These are phyloP conservation scores for Ladona fulva DNA, from an alignment of 1,140 invertebrate genomes.

Conservation along the genomic window DNA sequence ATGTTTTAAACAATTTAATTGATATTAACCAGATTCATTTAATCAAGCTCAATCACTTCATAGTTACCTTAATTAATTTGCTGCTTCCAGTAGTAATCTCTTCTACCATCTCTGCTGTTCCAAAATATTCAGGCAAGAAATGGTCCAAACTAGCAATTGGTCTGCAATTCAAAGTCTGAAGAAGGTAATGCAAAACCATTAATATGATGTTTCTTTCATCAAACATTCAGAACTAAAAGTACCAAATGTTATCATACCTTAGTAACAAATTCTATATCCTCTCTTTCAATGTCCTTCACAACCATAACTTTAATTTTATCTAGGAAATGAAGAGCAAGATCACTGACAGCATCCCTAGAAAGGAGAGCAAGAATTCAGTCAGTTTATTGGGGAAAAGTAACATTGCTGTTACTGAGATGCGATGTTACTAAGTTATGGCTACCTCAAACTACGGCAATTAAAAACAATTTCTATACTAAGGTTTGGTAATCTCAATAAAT, in stretches of 20 bases:
- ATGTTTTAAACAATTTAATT: no score
- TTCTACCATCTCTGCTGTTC: slow-evolving; percentile 88
- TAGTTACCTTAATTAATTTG: slow-evolving; percentile 81
- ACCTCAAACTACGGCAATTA: no score
- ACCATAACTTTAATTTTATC: slow-evolving; percentile 99
- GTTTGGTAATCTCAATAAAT: no score
- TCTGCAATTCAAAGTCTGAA: slow-evolving; percentile 74
- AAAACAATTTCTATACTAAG: no score
- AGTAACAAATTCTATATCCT: slow-evolving; percentile 95
- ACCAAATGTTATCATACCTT: slow-evolving; percentile 46
- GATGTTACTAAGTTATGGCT: no score
- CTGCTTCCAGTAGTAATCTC: slow-evolving; percentile 83
- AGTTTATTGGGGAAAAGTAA: no score
- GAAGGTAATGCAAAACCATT: slow-evolving; percentile 15
- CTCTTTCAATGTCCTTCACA: slow-evolving; percentile 94
- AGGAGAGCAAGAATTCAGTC: slow-evolving; percentile 18
- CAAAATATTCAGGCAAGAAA: slow-evolving; percentile 85
- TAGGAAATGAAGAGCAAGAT: slow-evolving; percentile 94
- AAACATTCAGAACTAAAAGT: neutral
- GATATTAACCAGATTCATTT: no score
- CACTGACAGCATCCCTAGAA: slow-evolving; percentile 84
- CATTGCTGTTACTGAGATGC: no score
- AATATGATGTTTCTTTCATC: neutral
- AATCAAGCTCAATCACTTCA: no score
- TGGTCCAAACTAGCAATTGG: slow-evolving; percentile 99